Evolutionary conservation across 2,797 vertebrate genomes (phyloP), one percentile per base, ranked within the genome.

Genomic region (Sebastolobus altivelis): DNA sequence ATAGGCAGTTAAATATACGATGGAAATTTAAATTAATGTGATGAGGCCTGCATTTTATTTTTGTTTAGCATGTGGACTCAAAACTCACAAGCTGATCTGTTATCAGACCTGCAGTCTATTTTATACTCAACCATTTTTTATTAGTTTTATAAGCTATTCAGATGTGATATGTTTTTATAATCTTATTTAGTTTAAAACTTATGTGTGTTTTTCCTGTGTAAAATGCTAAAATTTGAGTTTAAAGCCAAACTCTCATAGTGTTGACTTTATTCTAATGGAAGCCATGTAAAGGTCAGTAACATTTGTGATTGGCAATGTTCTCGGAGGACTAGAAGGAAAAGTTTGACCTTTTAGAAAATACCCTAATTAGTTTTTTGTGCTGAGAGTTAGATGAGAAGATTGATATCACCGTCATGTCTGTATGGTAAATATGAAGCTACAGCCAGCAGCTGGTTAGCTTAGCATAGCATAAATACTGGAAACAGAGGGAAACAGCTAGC

Each of bases 81-180:
- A 79, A 84, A 52, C 71, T 13, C 59, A 49, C 29, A 11, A 54
- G 29, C 11, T 81, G 56, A 77, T 80, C 43, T 65, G n/a, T 71
- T 65, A 49, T 83, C 58, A 59, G 40, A 79, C 46, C 46, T 69
- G 38, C 43, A 25, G 9, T 79, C 58, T 71, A 61, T 77, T 80
- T 79, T 77, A n/a, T 73, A 76, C 35, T 75, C 11, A 22, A 20
- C 10, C 16, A 43, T 55, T 85, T 76, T 52, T 74, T 52, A 65
- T 83, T 78, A 58, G 25, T 75, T 81, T 83, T 78, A 67, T 73
- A 83, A 65, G 65, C 86, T 60, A 38, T 65, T 66, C 11, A 69
- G 35, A 72, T 35, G 63, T 71, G 56, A 7, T 69, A 16, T 38
- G 25, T 84, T 69, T 82, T 71, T 81, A 56, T 35, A 16, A 68